Conservation (phyloP, 2,888 invertebrate species). For the Resseliella maxima region DNA sequence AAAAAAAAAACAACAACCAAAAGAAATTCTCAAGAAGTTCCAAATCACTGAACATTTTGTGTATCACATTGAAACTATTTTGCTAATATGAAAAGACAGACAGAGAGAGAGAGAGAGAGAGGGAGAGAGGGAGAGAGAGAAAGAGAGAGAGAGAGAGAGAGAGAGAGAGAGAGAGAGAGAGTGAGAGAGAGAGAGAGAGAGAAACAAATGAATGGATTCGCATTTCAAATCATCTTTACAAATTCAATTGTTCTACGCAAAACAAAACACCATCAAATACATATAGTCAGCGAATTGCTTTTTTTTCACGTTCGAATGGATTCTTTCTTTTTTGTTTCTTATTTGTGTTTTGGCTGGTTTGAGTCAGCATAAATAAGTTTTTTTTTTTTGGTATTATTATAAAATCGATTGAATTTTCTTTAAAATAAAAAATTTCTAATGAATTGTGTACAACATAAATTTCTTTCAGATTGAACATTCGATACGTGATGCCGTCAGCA, state of each 20-base stretch:
- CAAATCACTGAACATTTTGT: neutral
- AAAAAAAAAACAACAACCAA: too few relatives aligned
- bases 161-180: too few relatives aligned
- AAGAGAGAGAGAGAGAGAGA: too few relatives aligned
- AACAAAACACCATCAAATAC: neutral
- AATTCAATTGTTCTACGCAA: neutral
- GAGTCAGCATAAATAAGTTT: too few relatives aligned
- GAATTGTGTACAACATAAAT: neutral
- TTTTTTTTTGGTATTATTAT: too few relatives aligned
- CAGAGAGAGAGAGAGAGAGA: too few relatives aligned
- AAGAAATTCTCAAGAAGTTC: neutral
- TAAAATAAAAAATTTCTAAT: neutral
- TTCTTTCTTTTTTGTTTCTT: too few relatives aligned
- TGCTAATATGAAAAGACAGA: too few relatives aligned
- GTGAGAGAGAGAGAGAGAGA: too few relatives aligned
- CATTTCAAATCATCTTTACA: neutral
- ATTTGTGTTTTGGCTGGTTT: too few relatives aligned
- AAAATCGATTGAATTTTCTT: too few relatives aligned
- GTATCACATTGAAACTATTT: neutral
- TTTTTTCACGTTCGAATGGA: neutral
- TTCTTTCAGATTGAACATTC: constrained; percentile 66
- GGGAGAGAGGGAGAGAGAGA: too few relatives aligned
- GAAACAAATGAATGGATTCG: neutral
- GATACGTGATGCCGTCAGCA: constrained; percentile 79
- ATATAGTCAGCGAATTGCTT: neutral